Evolutionary conservation across 2,797 vertebrate genomes (phyloP).

Genomic region (Merluccius polli): DNA sequence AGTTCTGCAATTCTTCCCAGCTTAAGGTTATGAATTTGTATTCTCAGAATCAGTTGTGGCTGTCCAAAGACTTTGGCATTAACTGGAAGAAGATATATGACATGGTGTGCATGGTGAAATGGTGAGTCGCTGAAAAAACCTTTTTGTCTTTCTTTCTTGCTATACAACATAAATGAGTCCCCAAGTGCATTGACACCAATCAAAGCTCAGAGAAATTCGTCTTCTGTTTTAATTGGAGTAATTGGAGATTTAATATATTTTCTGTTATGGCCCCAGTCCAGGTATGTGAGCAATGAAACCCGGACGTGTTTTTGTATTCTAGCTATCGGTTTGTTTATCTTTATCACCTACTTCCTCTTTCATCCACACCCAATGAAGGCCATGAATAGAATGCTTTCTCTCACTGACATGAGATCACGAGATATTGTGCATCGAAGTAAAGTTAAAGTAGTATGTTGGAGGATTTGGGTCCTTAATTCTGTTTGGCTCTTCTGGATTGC

Average conservation of each 20-base stretch:
- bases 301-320: not conserved
- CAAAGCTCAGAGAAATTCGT: not conserved
- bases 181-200: not conserved
- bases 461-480: not conserved
- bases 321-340: not conserved
- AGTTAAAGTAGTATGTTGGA: not conserved
- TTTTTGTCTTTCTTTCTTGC: not conserved
- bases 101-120: slow-evolving; percentile 88
- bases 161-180: not conserved
- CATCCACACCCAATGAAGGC: not conserved
- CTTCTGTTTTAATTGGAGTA: not conserved
- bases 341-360: slow-evolving; percentile 3
- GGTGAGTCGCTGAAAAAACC: slow-evolving; percentile 69
- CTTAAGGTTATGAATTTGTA: slow-evolving; percentile 10
- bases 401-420: not conserved
- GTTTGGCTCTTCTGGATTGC: not conserved
- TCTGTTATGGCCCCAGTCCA: slow-evolving; percentile 13
- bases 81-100: slow-evolving; percentile 83
- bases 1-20: not conserved
- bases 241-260: not conserved
- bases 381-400: not conserved
- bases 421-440: not conserved
- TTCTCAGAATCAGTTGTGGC: slow-evolving; percentile 85
- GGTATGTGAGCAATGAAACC: slow-evolving; percentile 4
- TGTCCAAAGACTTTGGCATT: slow-evolving; percentile 84